Evolutionary conservation across 2,113 vertebrate genomes (phyloP).

Genomic region (Mesitornis unicolor): DNA sequence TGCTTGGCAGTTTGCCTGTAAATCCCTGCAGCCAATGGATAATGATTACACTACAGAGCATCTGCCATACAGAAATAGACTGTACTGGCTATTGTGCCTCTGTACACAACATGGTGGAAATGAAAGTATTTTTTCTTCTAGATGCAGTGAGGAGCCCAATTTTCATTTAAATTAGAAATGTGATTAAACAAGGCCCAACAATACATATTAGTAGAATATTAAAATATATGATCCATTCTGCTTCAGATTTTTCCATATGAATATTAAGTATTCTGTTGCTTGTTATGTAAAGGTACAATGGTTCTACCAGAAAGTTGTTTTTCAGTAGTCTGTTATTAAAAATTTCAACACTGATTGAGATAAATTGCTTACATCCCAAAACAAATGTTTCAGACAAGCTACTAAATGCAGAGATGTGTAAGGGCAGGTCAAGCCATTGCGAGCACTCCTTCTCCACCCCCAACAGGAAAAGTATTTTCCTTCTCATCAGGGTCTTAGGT

Average conservation of each 20-base stretch:
- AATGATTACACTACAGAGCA: slow-evolving; percentile 49
- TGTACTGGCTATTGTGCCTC: slow-evolving; percentile 49
- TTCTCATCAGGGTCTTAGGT: background rate
- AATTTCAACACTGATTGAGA: background rate
- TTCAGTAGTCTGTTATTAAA: background rate
- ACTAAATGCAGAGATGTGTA: background rate
- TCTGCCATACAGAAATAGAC: slow-evolving; percentile 69
- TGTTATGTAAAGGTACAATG: background rate
- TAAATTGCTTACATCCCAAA: background rate
- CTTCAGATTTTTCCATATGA: background rate
- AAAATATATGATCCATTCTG: background rate
- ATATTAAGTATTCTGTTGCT: background rate
- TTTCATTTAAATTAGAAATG: slow-evolving; percentile 64
- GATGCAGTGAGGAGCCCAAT: slow-evolving; percentile 16
- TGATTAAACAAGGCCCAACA: slow-evolving; percentile 47
- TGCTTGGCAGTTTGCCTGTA: slow-evolving; percentile 67
- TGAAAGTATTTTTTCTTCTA: slow-evolving; percentile 62
- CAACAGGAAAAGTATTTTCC: background rate
- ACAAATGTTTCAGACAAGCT: background rate
- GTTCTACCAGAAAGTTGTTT: background rate
- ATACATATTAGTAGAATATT: background rate
- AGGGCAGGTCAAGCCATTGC: background rate
- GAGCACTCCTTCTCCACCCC: background rate
- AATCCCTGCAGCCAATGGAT: slow-evolving; percentile 57
- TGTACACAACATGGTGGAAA: slow-evolving; percentile 53